Evolutionary conservation across 1,140 invertebrate species (phyloP).

Genomic region (Diorhabda elongata): DNA sequence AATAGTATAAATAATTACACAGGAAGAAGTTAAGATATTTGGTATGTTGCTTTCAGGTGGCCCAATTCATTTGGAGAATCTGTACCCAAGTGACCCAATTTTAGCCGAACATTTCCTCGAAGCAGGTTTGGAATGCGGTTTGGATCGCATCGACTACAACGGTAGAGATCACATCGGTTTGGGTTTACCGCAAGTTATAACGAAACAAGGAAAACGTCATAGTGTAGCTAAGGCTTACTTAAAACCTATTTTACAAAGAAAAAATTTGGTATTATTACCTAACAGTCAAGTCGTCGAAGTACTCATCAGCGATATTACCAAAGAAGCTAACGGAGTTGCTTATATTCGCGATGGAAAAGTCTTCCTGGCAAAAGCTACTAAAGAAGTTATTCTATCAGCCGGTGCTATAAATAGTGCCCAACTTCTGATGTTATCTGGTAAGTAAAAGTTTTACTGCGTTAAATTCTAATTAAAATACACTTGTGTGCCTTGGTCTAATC

Average conservation of each 20-base stretch:
- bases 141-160: slow-evolving; percentile 57
- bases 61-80: slow-evolving; percentile 54
- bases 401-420: slow-evolving; percentile 72
- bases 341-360: slow-evolving; percentile 49
- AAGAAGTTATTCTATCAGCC: slow-evolving; percentile 66
- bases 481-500: too few species aligned
- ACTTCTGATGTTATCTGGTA: slow-evolving; percentile 70
- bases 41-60: slow-evolving; percentile 40
- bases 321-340: slow-evolving; percentile 60
- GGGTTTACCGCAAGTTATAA: slow-evolving; percentile 64
- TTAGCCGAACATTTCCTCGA: slow-evolving; percentile 56
- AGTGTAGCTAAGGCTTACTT: slow-evolving; percentile 57
- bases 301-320: slow-evolving; percentile 53
- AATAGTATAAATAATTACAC: too few species aligned
- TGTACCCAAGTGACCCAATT: slow-evolving; percentile 51
- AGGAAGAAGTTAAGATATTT: too few species aligned
- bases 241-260: slow-evolving; percentile 51
- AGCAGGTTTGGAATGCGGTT: slow-evolving; percentile 55
- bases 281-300: slow-evolving; percentile 59
- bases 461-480: too few species aligned
- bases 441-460: slow-evolving; percentile 8
- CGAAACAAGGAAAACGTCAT: slow-evolving; percentile 50
- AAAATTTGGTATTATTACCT: slow-evolving; percentile 61
- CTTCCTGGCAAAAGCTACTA: slow-evolving; percentile 53
- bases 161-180: slow-evolving; percentile 60